Evolutionary conservation across 2,888 invertebrate genomes (phyloP).

Genomic region (Xanthia togata): DNA sequence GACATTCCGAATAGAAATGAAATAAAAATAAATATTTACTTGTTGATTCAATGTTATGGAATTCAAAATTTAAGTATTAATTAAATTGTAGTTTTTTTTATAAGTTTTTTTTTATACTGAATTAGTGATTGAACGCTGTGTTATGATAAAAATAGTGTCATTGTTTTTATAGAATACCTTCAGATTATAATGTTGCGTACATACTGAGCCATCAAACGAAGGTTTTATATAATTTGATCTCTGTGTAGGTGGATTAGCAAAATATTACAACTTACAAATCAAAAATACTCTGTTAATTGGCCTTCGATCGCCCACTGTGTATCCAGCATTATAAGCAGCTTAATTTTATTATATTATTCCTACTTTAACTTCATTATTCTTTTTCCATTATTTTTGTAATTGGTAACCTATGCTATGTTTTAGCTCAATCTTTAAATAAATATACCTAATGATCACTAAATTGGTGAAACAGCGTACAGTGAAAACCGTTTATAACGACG

Average conservation of each 20-base stretch:
- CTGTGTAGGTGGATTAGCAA: not conserved
- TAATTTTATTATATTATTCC: slow-evolving; percentile 45
- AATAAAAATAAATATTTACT: slow-evolving; percentile 53
- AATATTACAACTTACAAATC: not conserved
- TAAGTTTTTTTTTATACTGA: slow-evolving; percentile 70
- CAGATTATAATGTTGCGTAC: slow-evolving; percentile 31
- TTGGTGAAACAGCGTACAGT: slow-evolving; percentile 18
- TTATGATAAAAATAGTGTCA: slow-evolving; percentile 75
- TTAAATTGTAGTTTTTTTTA: slow-evolving; percentile 69
- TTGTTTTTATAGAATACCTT: slow-evolving; percentile 68
- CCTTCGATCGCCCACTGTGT: not conserved
- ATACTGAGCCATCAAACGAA: slow-evolving; percentile 12
- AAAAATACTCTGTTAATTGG: not conserved
- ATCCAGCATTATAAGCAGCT: slow-evolving; percentile 43
- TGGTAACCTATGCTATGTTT: slow-evolving; percentile 60
- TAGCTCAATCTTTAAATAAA: slow-evolving; percentile 69
- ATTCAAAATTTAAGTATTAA: slow-evolving; percentile 70
- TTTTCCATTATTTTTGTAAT: slow-evolving; percentile 55
- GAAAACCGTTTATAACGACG: no score
- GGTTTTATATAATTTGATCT: not conserved
- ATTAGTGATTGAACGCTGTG: slow-evolving; percentile 84
- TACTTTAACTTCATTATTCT: slow-evolving; percentile 33
- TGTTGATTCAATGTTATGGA: slow-evolving; percentile 61
- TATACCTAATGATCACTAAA: slow-evolving; percentile 67
- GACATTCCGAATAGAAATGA: slow-evolving; percentile 75